Evolutionary conservation across 2,113 vertebrate genomes (phyloP).

Genomic region (Oophaga pumilio): DNA sequence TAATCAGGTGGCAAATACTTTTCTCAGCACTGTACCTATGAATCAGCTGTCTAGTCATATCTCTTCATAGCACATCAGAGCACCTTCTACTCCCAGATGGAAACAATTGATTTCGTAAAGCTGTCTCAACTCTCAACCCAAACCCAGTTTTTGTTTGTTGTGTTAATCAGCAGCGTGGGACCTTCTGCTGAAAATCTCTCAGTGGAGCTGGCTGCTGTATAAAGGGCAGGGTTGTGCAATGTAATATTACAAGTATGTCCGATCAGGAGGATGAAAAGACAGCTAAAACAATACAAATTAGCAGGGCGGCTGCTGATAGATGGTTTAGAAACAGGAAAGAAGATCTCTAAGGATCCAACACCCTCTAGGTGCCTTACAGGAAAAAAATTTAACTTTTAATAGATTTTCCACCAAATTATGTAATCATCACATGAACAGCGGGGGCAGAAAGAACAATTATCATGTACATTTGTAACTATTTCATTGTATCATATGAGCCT

Average conservation of each 20-base stretch:
- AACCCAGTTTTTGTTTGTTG: not conserved
- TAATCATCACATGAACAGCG: not conserved
- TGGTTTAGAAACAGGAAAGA: conserved; percentile 47
- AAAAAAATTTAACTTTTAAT: conserved; percentile 25
- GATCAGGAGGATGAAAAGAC: conserved; percentile 54
- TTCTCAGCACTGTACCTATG: not conserved
- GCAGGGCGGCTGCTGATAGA: conserved; percentile 50
- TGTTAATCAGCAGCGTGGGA: conserved; percentile 23
- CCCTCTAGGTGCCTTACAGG: conserved; percentile 31
- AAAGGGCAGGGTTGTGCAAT: conserved; percentile 54
- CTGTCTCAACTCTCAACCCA: not conserved
- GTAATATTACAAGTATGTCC: conserved; percentile 53
- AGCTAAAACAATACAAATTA: conserved; percentile 56
- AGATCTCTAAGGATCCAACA: conserved; percentile 14
- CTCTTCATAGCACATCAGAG: not conserved
- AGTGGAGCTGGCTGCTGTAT: conserved; percentile 17
- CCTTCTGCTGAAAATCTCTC: conserved; percentile 19
- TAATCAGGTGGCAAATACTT: not conserved
- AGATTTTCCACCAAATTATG: conserved; percentile 10
- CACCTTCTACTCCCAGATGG: not conserved
- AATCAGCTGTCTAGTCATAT: not conserved
- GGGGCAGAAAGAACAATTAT: not conserved
- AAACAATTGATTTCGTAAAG: not conserved
- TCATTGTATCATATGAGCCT: not conserved
- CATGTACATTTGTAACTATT: not conserved